Conservation (phyloP, 2,797 vertebrate species). For the Prunella strophiata region DNA sequence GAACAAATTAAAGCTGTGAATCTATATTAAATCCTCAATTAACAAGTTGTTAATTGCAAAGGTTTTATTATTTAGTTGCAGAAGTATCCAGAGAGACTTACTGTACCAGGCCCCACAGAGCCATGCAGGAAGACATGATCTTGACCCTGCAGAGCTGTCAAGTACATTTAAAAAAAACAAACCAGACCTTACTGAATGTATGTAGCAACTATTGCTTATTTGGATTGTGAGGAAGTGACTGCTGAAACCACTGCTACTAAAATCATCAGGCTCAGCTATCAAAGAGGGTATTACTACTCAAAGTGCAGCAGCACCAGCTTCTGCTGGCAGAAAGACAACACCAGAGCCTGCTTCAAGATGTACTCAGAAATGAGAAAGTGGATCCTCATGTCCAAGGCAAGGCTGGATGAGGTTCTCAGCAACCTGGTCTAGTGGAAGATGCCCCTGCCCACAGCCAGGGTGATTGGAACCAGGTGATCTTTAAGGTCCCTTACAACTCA, state of each 20-base stretch:
- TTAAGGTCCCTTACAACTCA: neutral
- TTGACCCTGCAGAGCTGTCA: neutral
- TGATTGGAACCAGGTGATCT: neutral
- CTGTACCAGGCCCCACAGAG: neutral
- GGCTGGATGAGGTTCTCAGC: neutral
- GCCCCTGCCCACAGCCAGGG: neutral
- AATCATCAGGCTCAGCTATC: neutral
- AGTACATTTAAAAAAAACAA: neutral
- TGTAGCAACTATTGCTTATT: neutral
- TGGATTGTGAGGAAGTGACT: neutral
- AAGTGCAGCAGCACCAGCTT: neutral
- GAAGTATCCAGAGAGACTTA: neutral
- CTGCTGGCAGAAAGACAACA: neutral
- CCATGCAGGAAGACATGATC: neutral
- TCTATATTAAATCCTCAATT: neutral
- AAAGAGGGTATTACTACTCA: neutral
- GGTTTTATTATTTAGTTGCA: neutral
- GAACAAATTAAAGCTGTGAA: neutral
- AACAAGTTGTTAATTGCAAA: neutral
- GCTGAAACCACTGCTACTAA: neutral
- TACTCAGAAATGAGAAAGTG: neutral
- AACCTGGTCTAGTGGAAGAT: neutral
- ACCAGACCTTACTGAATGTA: neutral
- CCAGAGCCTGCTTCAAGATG: neutral
- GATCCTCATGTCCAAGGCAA: neutral